A percentile compares a stretch with the other conserved stretches of the same genome.
These are phyloP conservation scores for Erethizon dorsatum DNA, from an alignment of 2,797 vertebrate genomes.

Conservation along the genomic window DNA sequence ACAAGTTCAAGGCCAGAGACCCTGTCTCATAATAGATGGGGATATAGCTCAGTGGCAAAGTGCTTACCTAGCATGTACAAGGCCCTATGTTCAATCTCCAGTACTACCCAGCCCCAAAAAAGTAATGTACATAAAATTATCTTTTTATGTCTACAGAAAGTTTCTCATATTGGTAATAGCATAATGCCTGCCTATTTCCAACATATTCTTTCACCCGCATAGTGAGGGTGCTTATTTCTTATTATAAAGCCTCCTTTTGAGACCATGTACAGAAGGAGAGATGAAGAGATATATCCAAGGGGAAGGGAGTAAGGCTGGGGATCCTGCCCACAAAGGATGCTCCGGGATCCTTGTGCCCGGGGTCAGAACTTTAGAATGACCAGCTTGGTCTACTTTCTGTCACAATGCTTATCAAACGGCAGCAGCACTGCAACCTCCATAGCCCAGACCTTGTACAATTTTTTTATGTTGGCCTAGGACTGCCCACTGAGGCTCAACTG, in stretches of 20 bases:
- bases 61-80: background rate
- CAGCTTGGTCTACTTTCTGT: constrained; percentile 95
- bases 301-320: background rate
- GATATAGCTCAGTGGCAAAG: background rate
- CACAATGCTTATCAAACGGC: constrained; percentile 92
- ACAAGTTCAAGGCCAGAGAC: background rate
- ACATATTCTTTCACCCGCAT: background rate
- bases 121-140: background rate
- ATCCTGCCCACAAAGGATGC: background rate
- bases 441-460: constrained; percentile 95
- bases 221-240: background rate
- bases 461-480: constrained; percentile 93
- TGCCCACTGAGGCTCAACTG: constrained; percentile 89
- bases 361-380: constrained; percentile 93
- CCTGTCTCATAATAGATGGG: background rate
- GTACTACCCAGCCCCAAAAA: background rate
- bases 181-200: no score
- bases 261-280: background rate
- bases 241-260: background rate
- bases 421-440: constrained; percentile 93
- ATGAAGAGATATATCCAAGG: background rate
- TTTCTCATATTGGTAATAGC: background rate
- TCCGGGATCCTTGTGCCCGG: background rate
- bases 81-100: background rate
- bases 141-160: background rate